Base-by-base conservation (phyloP, 2,797 vertebrate genomes). In the Oryzias dopingdopingensis region DNA sequence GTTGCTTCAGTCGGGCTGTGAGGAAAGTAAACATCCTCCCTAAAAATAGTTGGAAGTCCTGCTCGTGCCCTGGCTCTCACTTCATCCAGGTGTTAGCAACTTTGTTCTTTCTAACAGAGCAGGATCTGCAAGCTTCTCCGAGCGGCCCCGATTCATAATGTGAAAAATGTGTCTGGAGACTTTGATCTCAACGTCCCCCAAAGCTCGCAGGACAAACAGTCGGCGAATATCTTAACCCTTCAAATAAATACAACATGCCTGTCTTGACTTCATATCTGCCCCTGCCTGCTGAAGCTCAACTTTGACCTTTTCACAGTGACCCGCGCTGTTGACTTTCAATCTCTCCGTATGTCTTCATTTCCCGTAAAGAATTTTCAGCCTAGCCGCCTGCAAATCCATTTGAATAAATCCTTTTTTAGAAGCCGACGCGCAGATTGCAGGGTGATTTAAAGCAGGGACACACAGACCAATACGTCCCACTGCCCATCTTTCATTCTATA, bases 11-110 rank as follows among this genome's bases (percentile, higher is more conserved):
- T 72, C 55, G 13, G 46, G 56, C 57, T 24, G 50, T 5, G 60
- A 79, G 62, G 49, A 76, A 83, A 81, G 87, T 64, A 86, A 89
- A 86, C 85, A 82, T 69, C 79, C 80, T 76, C 85, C 62, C 85
- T 77, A 79, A 85, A 85, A 87, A 88, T 89, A 89, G 79, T 77
- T 59, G 4, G 29, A 20, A 44, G 77, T 67, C 55, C 43, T 47
- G 40, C 56, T 82, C 77, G 70, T 6, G 67, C 82, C 72, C 65
- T 7, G 22, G 15, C 49, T 6, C 62, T 20, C 42, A 53, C 74
- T 68, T 46, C 50, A 51, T 52, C 81, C 84, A 88, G 85, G 83
- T 88, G 86, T 65, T 53, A 68, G 79, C 53, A 60, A 68, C 74
- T 76, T 45, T 66, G 62, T 60, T 62, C 56, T 45, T 18, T 0